A percentile compares a stretch with the other conserved stretches of the same genome.
Conservation (phyloP, 2,797 vertebrate genomes). For the Helicolenus hilgendorfi region DNA sequence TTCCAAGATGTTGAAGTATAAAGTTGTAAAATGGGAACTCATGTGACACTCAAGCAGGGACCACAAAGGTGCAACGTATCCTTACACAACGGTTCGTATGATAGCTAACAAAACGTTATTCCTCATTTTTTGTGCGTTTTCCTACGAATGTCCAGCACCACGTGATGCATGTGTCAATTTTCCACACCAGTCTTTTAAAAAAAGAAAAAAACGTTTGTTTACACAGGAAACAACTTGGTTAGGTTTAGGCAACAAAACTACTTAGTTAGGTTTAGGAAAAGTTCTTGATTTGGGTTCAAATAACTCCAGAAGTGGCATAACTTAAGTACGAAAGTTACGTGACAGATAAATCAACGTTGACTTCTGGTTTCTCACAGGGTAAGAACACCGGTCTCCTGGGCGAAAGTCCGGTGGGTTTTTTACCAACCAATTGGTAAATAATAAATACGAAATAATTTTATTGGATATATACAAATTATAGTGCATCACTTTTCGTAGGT, state of each 20-base stretch:
- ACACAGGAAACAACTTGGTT: too few relatives aligned
- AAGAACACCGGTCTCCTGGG: background rate
- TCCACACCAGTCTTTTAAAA: background rate
- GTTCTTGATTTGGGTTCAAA: too few relatives aligned
- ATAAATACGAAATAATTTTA: background rate
- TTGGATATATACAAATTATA: background rate
- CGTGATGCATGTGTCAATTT: background rate
- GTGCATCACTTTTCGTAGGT: background rate
- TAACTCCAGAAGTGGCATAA: background rate
- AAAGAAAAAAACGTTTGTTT: too few relatives aligned
- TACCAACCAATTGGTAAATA: background rate
- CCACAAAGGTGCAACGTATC: background rate
- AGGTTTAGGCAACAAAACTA: too few relatives aligned
- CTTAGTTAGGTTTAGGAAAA: too few relatives aligned
- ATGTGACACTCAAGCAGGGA: background rate
- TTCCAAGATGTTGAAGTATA: background rate
- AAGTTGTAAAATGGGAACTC: background rate
- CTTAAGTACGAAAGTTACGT: background rate
- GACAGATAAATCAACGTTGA: too few relatives aligned
- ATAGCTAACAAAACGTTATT: background rate
- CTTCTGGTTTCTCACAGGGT: background rate
- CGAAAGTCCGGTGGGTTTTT: background rate
- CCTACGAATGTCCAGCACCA: background rate
- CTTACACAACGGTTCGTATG: background rate
- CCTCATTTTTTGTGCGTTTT: background rate